Evolutionary conservation across 30 jellyfish, hydroid and myxozoan genomes (phyloP).

Genomic region (Hydractinia echinata): DNA sequence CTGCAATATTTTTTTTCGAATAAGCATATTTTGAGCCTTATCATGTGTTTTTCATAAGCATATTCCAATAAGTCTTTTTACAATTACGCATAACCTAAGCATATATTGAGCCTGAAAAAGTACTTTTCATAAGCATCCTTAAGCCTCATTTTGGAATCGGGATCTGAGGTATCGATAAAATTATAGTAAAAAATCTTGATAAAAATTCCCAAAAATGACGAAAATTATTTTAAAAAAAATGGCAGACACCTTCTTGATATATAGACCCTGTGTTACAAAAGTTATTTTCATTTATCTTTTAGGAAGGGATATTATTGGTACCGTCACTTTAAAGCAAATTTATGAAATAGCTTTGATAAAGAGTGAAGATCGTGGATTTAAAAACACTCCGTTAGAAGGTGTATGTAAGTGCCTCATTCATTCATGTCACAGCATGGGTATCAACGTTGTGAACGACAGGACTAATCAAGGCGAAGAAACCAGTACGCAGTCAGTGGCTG

Average conservation of each 20-base stretch:
- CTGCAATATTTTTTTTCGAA: too few species aligned
- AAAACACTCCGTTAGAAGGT: constrained; percentile 54
- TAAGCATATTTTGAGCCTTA: too few species aligned
- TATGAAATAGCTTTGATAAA: constrained; percentile 84
- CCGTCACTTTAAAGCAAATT: constrained; percentile 70
- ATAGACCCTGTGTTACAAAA: not conserved
- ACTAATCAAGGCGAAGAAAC: constrained; percentile 11
- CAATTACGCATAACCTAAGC: too few species aligned
- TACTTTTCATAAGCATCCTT: too few species aligned
- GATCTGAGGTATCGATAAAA: not conserved
- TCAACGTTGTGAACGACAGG: constrained; percentile 72
- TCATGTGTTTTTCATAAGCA: too few species aligned
- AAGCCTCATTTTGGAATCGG: too few species aligned
- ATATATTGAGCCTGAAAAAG: too few species aligned
- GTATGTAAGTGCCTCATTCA: constrained; percentile 74
- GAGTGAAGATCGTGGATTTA: constrained; percentile 60
- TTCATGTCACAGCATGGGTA: constrained; percentile 83
- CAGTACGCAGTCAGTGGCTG: not conserved
- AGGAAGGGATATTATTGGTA: constrained; percentile 88
- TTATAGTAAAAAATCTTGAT: not conserved
- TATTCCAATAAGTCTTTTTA: too few species aligned
- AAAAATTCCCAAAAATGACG: too few species aligned
- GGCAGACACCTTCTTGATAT: not conserved
- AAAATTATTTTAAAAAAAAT: too few species aligned
- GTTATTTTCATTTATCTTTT: not conserved